phyloP scores from a whole-genome alignment of 2,888 invertebrate species.

The Pollenia labialis region DNA sequence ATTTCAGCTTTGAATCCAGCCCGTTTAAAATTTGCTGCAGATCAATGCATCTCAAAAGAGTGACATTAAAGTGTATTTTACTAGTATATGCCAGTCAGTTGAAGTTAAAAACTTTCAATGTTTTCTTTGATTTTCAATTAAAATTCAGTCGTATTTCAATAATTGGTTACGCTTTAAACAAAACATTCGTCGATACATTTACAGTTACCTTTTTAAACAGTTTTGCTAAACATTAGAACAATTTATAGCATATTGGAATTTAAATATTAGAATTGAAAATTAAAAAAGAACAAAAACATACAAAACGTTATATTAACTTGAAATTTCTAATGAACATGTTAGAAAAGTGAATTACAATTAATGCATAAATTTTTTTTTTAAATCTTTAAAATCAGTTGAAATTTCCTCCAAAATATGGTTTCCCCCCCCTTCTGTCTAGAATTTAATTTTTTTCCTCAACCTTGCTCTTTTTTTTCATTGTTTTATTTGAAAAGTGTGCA shows the following conservation, averaged over 20 bases:
- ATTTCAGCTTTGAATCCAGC: background rate
- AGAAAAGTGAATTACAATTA: no score
- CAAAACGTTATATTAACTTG: no score
- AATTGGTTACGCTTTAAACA: conserved; percentile 37
- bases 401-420: no score
- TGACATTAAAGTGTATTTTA: background rate
- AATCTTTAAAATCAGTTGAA: no score
- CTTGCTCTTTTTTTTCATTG: conserved; percentile 1
- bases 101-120: conserved; percentile 1
- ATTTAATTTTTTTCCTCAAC: background rate
- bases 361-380: no score
- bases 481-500: conserved; percentile 56
- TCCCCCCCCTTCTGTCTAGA: no score
- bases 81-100: conserved; percentile 2
- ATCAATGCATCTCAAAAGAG: conserved; percentile 17
- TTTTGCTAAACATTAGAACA: no score
- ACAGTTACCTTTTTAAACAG: background rate
- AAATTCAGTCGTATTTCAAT: conserved; percentile 37
- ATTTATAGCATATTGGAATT: no score
- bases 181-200: background rate
- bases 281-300: no score
- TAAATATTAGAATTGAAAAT: no score
- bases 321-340: no score
- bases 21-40: background rate
- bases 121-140: conserved; percentile 41